Evolutionary conservation across 2,888 invertebrate genomes (phyloP).

Genomic region (Lasioglossum pauxillum): DNA sequence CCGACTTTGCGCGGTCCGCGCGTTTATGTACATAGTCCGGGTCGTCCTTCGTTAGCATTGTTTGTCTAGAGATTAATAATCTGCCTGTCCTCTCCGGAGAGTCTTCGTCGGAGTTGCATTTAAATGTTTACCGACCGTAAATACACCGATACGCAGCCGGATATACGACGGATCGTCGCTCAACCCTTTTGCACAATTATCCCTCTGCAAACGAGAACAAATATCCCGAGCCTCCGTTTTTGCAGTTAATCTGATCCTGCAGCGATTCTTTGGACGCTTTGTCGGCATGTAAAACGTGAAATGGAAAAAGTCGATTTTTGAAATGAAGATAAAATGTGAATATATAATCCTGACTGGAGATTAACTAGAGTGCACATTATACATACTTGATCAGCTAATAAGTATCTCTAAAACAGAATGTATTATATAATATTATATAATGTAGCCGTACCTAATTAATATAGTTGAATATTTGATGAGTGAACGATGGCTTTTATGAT

Average conservation of each 20-base stretch:
- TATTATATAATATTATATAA: too few relatives aligned
- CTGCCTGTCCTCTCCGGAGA: constrained; percentile 29
- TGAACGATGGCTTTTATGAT: too few relatives aligned
- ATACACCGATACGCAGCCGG: constrained; percentile 31
- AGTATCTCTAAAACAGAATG: too few relatives aligned
- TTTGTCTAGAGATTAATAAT: constrained; percentile 66
- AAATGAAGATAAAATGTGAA: too few relatives aligned
- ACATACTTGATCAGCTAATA: too few relatives aligned
- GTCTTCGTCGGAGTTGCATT: constrained; percentile 52
- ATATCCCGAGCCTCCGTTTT: background rate
- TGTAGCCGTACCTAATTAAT: too few relatives aligned
- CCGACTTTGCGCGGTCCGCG: constrained; percentile 49
- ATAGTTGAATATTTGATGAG: too few relatives aligned
- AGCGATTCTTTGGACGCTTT: background rate
- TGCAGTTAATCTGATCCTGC: background rate
- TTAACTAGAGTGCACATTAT: too few relatives aligned
- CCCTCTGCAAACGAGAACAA: background rate
- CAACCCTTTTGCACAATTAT: background rate
- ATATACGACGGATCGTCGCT: constrained; percentile 19
- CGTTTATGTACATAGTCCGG: constrained; percentile 55
- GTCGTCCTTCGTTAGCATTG: constrained; percentile 64
- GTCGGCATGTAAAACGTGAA: background rate
- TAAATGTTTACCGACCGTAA: constrained; percentile 55
- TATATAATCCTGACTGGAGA: too few relatives aligned
- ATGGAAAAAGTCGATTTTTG: background rate